Base-by-base conservation (phyloP, 2,797 vertebrate genomes). In the Hypotaenidia okinawae region DNA sequence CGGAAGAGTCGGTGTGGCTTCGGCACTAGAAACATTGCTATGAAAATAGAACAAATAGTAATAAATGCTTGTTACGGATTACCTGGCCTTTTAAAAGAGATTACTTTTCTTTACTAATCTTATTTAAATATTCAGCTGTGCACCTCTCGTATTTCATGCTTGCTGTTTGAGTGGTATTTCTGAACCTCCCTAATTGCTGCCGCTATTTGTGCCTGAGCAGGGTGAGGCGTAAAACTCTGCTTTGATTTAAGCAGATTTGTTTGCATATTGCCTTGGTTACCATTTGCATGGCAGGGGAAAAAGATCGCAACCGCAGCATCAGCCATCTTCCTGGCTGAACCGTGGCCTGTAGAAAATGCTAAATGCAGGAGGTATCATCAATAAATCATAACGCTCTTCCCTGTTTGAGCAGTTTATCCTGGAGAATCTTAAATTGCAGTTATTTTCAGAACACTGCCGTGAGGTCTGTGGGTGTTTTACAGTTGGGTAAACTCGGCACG, bases 191-290 rank as follows among this genome's bases (percentile, higher is more conserved):
- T 90, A 91, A 89, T 72, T 67, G 81, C 84, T 68, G 80, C 68
- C 2, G 25, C 49, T 28, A 43, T 69, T 78, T 91, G 33, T 83
- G 66, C 75, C 66, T 49, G 63, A 91, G 87, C 75, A 66, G 89
- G 70, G 75, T 37, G 51, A 90, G 55, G 83, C 89, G 64, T 68
- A 61, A 94, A 81, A 90, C 58, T 75, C 74, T 64, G 72, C 72
- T 88, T 84, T 91, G 88, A 86, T 80, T 78, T 51, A 79, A 89
- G 77, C 84, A 94, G 80, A 66, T 35, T 28, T 58, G 73, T 96
- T 97, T 97, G 94, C 94, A 92, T 96, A 87, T 93, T 7, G n/a
- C 80, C 88, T 96, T 79, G 86, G 91, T 82, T 95, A 92, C 88
- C 59, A 35, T 95, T 91, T 95, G 92, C 94, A 93, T 72, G 47